Evolutionary conservation across 1,140 invertebrate species (phyloP), one percentile per base, ranked within the genome.

Genomic region (Monomorium pharaonis): DNA sequence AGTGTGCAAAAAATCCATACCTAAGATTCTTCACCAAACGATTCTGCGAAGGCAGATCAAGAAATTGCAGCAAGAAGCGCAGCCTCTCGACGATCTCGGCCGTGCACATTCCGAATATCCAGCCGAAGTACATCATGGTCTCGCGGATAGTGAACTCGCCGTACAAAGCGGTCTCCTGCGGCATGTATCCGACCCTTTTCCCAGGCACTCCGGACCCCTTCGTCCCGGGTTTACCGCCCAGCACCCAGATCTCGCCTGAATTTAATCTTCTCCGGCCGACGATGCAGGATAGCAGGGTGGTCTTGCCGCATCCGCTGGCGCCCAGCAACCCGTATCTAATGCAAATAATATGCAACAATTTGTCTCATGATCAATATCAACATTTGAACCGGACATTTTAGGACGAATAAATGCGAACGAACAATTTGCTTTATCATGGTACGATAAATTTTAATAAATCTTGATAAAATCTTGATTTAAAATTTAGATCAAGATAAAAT

Each of bases 101-200:
- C 4, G 97, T 97, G 89, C 96, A 96, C 98, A 99, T 99, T 76
- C 98, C 98, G 92, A 98, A 98, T 89, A 99, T 97, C 96, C 98
- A 98, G n/a, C 99, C 99, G 94, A 99, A 99, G 93, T 99, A 99
- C 95, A 98, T 97, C 96, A 99, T 97, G 0, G 98, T 99, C 93
- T 99, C 99, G 84, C 97, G 96, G 86, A 99, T 99, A 0, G 98
- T 98, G 94, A 99, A 99, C 94, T 99, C 98, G 0, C 98, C 98
- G 94, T 99, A 99, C 0, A 99, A 95, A 0, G 98, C 98, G 30
- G 99, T 98, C 95, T 99, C 99, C 94, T 99, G 97, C 0, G 97
- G 97, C 97, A 97, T 97, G 93, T 98, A 98, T 10, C 97, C 97
- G 18, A 97, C 98, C 12, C 98, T 96, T 92, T 98, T 98, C 14